Evolutionary conservation across 2,113 vertebrate genomes (phyloP).

Genomic region (Ahaetulla prasina): DNA sequence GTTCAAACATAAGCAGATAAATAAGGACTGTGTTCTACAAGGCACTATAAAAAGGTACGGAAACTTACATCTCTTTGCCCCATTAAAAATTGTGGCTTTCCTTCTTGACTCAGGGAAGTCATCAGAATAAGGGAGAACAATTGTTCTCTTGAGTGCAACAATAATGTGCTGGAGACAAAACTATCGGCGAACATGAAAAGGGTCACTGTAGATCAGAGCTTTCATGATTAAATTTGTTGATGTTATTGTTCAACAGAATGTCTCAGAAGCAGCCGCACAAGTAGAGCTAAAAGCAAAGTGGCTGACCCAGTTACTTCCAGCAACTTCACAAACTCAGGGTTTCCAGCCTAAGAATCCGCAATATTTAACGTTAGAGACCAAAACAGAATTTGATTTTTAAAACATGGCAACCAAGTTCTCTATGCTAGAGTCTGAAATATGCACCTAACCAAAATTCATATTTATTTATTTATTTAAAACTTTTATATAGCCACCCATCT

Average conservation of each 20-base stretch:
- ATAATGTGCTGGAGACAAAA: not conserved
- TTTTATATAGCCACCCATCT: not conserved
- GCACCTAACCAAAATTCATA: not conserved
- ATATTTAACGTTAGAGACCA: not conserved
- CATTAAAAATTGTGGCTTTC: not conserved
- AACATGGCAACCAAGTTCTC: not conserved
- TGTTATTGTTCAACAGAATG: not conserved
- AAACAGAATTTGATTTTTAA: not conserved
- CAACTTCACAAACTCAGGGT: not conserved
- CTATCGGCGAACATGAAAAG: not conserved
- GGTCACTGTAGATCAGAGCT: not conserved
- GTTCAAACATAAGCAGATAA: slow-evolving; percentile 1
- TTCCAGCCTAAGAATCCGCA: not conserved
- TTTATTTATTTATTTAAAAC: not conserved
- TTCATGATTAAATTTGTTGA: not conserved
- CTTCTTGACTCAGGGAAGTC: not conserved
- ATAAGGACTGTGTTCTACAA: not conserved
- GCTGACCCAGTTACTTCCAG: not conserved
- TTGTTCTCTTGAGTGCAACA: not conserved
- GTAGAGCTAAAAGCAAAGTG: not conserved
- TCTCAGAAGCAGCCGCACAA: not conserved
- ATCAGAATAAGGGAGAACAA: too few relatives aligned
- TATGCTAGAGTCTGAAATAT: not conserved
- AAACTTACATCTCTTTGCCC: not conserved
- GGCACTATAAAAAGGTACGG: not conserved